Evolutionary conservation across 2,888 invertebrate genomes (phyloP).

Genomic region (Melieria picta): DNA sequence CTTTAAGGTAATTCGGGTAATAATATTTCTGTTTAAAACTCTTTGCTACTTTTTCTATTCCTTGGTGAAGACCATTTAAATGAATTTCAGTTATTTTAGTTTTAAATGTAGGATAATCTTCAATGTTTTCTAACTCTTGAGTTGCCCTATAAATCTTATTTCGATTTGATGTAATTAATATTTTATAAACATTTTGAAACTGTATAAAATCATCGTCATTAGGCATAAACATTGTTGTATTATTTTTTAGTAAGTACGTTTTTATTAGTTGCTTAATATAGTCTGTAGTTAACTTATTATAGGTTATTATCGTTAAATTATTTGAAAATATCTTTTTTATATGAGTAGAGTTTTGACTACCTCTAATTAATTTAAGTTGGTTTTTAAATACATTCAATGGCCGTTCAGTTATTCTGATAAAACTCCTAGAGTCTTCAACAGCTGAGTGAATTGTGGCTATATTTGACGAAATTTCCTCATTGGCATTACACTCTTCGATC

Average conservation of each 20-base stretch:
- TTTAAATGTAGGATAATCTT: slow-evolving; percentile 9
- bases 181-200: slow-evolving; percentile 13
- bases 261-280: slow-evolving; percentile 1
- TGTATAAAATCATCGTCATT: slow-evolving; percentile 12
- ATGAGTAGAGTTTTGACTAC: background rate
- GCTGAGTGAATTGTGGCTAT: slow-evolving; percentile 17
- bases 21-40: slow-evolving; percentile 21
- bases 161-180: background rate
- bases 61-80: slow-evolving; percentile 10
- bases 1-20: slow-evolving; percentile 24
- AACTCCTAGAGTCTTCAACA: slow-evolving; percentile 13
- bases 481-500: slow-evolving; percentile 18
- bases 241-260: slow-evolving; percentile 3
- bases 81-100: slow-evolving; percentile 17
- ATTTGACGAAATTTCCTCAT: background rate
- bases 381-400: background rate
- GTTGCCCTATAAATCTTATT: background rate
- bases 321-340: slow-evolving; percentile 16
- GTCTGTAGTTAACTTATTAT: slow-evolving; percentile 18
- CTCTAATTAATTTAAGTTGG: slow-evolving; percentile 26
- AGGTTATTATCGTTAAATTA: slow-evolving; percentile 16
- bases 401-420: no score
- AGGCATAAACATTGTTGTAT: slow-evolving; percentile 4
- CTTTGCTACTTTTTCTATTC: slow-evolving; percentile 23
- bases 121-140: slow-evolving; percentile 5